Evolutionary conservation across 2,797 vertebrate genomes (phyloP), one percentile per base, ranked within the genome.

Genomic region (Acanthurus tractus): DNA sequence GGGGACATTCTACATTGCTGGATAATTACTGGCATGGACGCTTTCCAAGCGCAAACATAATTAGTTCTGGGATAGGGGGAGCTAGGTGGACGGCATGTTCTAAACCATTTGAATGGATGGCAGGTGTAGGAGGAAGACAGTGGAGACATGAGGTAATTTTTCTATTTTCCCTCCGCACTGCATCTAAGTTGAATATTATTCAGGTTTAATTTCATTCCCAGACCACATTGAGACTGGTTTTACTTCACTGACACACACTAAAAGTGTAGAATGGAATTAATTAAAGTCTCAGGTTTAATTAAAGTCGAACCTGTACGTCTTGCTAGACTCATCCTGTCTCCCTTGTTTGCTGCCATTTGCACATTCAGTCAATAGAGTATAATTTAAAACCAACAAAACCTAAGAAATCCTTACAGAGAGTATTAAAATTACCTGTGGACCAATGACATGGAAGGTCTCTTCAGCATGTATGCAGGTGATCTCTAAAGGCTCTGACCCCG

Each of bases 401-500:
- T 34, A 34, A 61, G 10, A 25, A 42, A 52, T 57, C 6, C 14
- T 17, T 8, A 0, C 3, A n/a, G 58, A 38, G 36, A 45, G 66
- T 18, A 34, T 53, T 67, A 36, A 55, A 53, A 8, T 77, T 95
- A 99, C 98, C 97, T 99, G 98, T 68, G 97, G 98, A 46, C 98
- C 98, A 65, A 98, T 99, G 83, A 98, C 97, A 77, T 97, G 96
- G 92, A 99, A 99, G 29, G 98, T 99, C 86, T 99, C 97, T 91
- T 98, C 98, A 25, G 97, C 98, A 3, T 99, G 98, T 79, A 97
- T 89, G 58, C 98, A 99, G 49, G 98, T 98, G 79, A 99, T 99
- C 94, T 99, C 98, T 2, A 99, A 94, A 0, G 98, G 97, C 83
- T 99, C 97, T 0, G 96, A 97, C 70, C 97, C 97, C 9, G 97